Percentiles rank a stretch among this genome's conserved stretches.
Evolutionary conservation across 2,797 vertebrate genomes (phyloP).

Genomic region (Platalea minor): DNA sequence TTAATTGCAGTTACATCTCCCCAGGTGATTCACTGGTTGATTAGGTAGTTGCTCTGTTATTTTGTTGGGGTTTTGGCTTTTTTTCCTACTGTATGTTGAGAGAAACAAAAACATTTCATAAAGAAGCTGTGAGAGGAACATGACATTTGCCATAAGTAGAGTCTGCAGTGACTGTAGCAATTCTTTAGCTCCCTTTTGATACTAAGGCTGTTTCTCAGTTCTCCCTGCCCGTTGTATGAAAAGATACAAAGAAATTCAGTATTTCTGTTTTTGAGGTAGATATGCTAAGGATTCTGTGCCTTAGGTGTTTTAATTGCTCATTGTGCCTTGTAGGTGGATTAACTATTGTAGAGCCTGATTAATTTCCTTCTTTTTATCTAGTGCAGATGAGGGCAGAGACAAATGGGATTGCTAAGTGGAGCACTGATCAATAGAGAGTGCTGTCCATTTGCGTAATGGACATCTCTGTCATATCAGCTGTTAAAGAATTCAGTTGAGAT

Average conservation of each 20-base stretch:
- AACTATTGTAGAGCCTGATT: constrained; percentile 72
- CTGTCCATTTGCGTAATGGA: constrained; percentile 95
- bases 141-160: background rate
- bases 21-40: constrained; percentile 57
- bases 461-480: constrained; percentile 82
- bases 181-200: constrained; percentile 20
- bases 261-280: background rate
- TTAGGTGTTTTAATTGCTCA: constrained; percentile 74
- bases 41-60: constrained; percentile 48
- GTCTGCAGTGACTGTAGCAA: constrained; percentile 4
- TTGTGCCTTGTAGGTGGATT: constrained; percentile 72
- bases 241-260: background rate
- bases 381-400: constrained; percentile 75
- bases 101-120: constrained; percentile 48
- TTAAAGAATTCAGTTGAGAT: constrained; percentile 82
- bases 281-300: background rate
- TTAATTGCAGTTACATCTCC: constrained; percentile 61
- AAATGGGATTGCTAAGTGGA: constrained; percentile 81
- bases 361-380: constrained; percentile 70
- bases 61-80: constrained; percentile 48
- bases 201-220: constrained; percentile 18
- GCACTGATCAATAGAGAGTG: constrained; percentile 88
- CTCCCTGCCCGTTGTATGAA: background rate
- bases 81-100: constrained; percentile 17
- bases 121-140: constrained; percentile 1